Percentiles rank a stretch among this genome's conserved stretches.
Evolutionary conservation across 2,888 invertebrate genomes (phyloP).

Genomic region (Tipula lateralis): DNA sequence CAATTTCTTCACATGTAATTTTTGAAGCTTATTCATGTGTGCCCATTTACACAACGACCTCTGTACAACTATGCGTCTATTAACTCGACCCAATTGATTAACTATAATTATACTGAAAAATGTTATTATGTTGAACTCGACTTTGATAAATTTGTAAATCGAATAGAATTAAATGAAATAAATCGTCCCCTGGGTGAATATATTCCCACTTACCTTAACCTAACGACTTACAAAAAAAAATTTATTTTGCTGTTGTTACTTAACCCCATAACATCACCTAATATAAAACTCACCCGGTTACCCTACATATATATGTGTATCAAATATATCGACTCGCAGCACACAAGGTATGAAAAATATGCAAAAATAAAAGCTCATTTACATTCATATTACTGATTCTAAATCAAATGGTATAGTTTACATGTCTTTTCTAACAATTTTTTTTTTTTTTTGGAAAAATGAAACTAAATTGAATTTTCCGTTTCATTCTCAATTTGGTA

Average conservation of each 20-base stretch:
- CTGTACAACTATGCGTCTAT: too few species aligned
- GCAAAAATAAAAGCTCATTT: neutral
- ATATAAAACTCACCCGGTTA: conserved; percentile 14
- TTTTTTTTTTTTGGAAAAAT: neutral
- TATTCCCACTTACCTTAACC: neutral
- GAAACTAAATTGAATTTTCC: neutral
- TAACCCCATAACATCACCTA: neutral
- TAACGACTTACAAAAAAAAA: neutral
- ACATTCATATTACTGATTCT: conserved; percentile 24
- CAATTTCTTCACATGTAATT: too few species aligned
- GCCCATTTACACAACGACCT: too few species aligned
- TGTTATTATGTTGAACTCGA: too few species aligned
- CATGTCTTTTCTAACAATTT: neutral
- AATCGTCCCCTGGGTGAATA: neutral
- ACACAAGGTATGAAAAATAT: conserved; percentile 8
- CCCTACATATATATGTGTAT: neutral
- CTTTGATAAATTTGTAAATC: too few species aligned
- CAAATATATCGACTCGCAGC: neutral
- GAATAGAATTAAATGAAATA: neutral
- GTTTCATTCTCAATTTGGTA: neutral
- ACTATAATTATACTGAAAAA: too few species aligned
- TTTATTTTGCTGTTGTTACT: neutral
- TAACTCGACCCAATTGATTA: too few species aligned
- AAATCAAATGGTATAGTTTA: conserved; percentile 1
- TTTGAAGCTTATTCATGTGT: too few species aligned